A percentile compares a stretch with the other conserved stretches of the same genome.
These are phyloP conservation scores for Metallyticus violacea DNA, from an alignment of 2,888 invertebrate species.

Conservation along the genomic window DNA sequence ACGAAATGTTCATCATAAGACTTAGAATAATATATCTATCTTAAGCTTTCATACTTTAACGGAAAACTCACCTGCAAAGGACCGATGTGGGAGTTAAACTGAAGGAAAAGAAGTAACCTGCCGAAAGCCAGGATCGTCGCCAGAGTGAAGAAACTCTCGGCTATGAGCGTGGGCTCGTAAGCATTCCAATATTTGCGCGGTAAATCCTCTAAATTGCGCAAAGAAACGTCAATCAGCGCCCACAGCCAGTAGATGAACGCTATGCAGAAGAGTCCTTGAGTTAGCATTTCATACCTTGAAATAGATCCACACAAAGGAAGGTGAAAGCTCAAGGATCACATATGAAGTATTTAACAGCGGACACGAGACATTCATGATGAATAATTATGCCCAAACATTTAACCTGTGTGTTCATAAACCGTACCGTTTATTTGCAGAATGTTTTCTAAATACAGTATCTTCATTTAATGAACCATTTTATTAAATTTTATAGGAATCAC, in stretches of 20 bases:
- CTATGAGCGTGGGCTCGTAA: conserved; percentile 61
- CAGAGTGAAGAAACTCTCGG: conserved; percentile 63
- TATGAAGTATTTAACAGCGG: too few species aligned
- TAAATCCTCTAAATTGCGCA: conserved; percentile 49
- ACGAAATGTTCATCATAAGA: too few species aligned
- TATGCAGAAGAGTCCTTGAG: conserved; percentile 51
- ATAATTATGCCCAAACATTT: too few species aligned
- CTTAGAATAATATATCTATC: too few species aligned
- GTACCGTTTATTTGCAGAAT: too few species aligned
- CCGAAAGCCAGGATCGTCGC: conserved; percentile 66
- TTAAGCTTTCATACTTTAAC: too few species aligned
- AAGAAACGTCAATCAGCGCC: conserved; percentile 53
- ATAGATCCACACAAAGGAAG: not conserved
- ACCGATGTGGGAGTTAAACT: conserved; percentile 62
- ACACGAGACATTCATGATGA: too few species aligned
- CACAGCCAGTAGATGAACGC: conserved; percentile 62
- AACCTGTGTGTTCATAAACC: too few species aligned
- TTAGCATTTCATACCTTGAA: conserved; percentile 22
- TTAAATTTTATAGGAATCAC: too few species aligned
- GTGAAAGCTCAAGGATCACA: not conserved
- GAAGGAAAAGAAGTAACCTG: conserved; percentile 60
- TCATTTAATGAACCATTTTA: too few species aligned
- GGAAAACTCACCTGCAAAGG: conserved; percentile 51
- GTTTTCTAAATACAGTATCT: too few species aligned
- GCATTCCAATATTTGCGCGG: conserved; percentile 65